Conservation (phyloP, 2,888 invertebrate genomes). For the Microplitis deprimator region DNA sequence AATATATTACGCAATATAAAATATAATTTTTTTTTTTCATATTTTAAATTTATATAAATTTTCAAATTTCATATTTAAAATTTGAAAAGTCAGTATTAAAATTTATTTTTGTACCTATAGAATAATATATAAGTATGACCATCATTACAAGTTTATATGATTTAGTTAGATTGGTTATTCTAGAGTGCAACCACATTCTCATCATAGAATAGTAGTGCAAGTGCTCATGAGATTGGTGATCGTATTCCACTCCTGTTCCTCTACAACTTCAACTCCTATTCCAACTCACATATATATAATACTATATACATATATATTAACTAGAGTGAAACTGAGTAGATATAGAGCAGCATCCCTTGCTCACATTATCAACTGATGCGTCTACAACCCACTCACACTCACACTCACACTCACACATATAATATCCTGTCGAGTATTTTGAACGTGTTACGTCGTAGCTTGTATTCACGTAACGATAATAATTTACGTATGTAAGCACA, state of each 20-base stretch:
- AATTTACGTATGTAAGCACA: conserved; percentile 14
- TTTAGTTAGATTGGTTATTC: conserved; percentile 6
- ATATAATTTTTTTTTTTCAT: no score
- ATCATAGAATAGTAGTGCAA: background rate
- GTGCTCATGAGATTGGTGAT: conserved; percentile 18
- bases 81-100: no score
- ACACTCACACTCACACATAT: background rate
- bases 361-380: background rate
- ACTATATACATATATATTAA: no score
- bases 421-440: background rate
- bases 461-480: conserved; percentile 11
- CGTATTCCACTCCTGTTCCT: background rate
- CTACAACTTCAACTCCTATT: background rate
- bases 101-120: background rate
- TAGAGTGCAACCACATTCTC: conserved; percentile 8
- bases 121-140: background rate
- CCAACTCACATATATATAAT: background rate
- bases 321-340: no score
- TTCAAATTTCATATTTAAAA: no score
- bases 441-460: background rate
- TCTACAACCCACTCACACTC: background rate
- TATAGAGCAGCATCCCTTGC: no score
- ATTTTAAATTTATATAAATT: no score
- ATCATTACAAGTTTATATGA: background rate
- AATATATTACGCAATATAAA: no score